Percentiles rank a stretch among this genome's conserved stretches.
Evolutionary conservation across 2,888 invertebrate species (phyloP).

Genomic region (Agrotis puta): DNA sequence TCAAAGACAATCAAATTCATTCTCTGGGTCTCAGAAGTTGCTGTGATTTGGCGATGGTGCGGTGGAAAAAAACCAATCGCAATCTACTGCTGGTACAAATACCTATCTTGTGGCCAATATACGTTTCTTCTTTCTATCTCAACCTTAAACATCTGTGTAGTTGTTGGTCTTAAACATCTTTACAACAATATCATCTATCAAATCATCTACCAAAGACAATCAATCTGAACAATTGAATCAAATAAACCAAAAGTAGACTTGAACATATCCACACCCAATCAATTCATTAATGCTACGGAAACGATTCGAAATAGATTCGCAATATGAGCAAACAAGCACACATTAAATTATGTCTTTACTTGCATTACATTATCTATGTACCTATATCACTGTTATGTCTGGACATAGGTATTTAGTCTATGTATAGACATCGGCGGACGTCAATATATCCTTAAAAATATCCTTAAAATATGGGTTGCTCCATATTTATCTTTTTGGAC

Average conservation of each 20-base stretch:
- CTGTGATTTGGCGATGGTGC: no score
- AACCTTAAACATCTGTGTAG: no score
- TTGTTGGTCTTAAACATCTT: no score
- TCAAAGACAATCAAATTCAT: no score
- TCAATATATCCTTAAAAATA: conserved; percentile 66
- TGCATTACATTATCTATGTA: background rate
- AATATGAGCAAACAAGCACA: conserved; percentile 41
- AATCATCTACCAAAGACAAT: background rate
- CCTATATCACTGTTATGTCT: background rate
- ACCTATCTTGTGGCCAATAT: no score
- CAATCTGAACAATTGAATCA: background rate
- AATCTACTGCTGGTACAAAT: no score
- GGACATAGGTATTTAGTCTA: background rate
- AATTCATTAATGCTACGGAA: conserved; percentile 2
- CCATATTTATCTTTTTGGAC: conserved; percentile 53
- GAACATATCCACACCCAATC: background rate
- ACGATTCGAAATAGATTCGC: conserved; percentile 18
- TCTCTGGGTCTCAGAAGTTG: no score
- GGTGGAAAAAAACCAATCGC: no score
- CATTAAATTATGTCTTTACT: conserved; percentile 27
- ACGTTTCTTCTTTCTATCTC: no score
- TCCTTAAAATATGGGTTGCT: no score
- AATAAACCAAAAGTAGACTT: background rate
- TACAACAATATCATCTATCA: no score
- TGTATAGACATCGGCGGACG: conserved; percentile 46